Conservation (phyloP, 1,140 invertebrate species). For the Nebria ingens region DNA sequence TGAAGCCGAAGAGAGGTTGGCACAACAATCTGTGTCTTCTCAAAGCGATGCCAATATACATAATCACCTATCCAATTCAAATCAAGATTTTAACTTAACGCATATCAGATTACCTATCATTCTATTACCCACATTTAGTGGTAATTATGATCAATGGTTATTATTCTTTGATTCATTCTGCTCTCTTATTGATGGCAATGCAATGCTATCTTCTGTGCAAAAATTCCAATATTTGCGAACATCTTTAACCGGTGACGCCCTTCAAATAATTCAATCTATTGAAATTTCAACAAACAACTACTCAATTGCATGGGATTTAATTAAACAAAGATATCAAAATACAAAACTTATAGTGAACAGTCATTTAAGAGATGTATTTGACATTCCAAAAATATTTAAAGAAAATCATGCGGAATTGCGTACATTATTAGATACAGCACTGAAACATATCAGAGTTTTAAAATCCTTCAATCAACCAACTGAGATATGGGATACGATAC, state of each 20-base stretch:
- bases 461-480: background rate
- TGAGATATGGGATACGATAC: slow-evolving; percentile 23
- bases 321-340: slow-evolving; percentile 13
- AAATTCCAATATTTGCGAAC: background rate
- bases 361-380: background rate
- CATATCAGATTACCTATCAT: slow-evolving; percentile 15
- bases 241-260: background rate
- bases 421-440: background rate
- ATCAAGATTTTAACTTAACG: slow-evolving; percentile 13
- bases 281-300: slow-evolving; percentile 15
- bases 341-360: background rate
- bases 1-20: too few species aligned
- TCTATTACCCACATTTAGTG: slow-evolving; percentile 5
- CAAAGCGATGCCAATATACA: too few species aligned
- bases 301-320: slow-evolving; percentile 22
- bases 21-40: too few species aligned
- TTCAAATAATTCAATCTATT: background rate
- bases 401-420: background rate
- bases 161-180: background rate
- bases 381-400: background rate
- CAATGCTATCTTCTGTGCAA: slow-evolving; percentile 14
- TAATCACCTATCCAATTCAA: too few species aligned
- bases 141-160: background rate
- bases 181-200: slow-evolving; percentile 22
- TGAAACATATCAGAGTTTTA: background rate